Base-by-base conservation (phyloP, 2,113 vertebrate species). In the Pelecanoides urinatrix region DNA sequence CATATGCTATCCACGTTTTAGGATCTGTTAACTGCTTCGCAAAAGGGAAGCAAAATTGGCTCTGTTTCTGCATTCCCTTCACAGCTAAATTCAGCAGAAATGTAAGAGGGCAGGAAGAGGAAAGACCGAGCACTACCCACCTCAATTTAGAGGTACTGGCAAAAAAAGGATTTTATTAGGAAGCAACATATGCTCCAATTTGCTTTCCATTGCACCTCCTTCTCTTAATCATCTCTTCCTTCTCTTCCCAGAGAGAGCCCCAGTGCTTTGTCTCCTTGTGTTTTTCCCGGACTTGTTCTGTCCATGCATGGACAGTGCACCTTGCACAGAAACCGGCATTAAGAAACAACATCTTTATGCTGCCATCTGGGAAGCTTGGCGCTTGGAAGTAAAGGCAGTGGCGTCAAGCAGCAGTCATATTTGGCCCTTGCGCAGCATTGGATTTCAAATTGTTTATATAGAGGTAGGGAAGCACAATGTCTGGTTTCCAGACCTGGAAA, bases 401-500 rank as follows among this genome's bases (percentile, higher is more conserved):
- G 66, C 20, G 1, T 93, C 59, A 40, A 61, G 80, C 71, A 92
- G 80, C 81, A 82, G 49, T 94, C 47, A 3, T 53, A 36, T 79
- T 94, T 96, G 74, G 84, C 90, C 74, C 38, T 59, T 66, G 38
- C 47, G 63, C 63, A 77, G 67, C 26, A 44, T 0, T 74, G 81
- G 78, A 67, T 91, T 94, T 92, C 11, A 7, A 50, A 59, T 88
- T 94, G 74, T 88, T 92, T 88, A 36, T 93, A 11, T 67, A 94
- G 82, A 93, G 84, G 42, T 88, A 62, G 74, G 76, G 80, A 90
- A 89, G 38, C 7, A 10, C 42, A 82, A 49, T 70, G 58, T 91
- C 91, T 87, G 74, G 45, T 95, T 97, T 96, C 77, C 74, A 97
- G 92, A 79, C 66, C 86, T 93, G 78, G 86, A 91, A 92, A 59